Evolutionary conservation across 2,113 vertebrate genomes (phyloP).

Genomic region (Oryzias celebensis): DNA sequence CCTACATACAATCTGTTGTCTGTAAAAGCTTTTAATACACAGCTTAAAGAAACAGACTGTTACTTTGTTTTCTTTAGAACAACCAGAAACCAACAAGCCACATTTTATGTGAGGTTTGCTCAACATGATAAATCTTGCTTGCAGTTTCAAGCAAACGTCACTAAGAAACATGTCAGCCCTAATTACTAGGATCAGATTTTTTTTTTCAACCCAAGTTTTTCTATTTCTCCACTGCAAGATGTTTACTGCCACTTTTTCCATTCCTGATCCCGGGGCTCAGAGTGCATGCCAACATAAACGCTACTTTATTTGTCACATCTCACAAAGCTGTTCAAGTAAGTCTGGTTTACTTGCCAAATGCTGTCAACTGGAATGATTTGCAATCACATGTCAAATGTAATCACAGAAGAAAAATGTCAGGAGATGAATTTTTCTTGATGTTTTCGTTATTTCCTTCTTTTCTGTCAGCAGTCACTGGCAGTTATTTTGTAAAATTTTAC

Average conservation of each 20-base stretch:
- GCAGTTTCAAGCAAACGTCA: too few species aligned
- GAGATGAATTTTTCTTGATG: background rate
- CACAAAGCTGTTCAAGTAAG: background rate
- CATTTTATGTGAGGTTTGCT: too few species aligned
- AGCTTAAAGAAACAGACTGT: background rate
- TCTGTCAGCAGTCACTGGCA: background rate
- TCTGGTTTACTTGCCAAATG: slow-evolving; percentile 6
- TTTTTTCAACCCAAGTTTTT: background rate
- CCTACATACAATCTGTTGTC: slow-evolving; percentile 43
- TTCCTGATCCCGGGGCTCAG: slow-evolving; percentile 19
- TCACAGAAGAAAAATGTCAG: slow-evolving; percentile 8
- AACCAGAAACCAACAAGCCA: too few species aligned
- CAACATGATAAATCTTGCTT: too few species aligned
- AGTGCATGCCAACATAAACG: slow-evolving; percentile 2
- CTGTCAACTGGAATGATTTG: slow-evolving; percentile 4
- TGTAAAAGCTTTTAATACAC: slow-evolving; percentile 7
- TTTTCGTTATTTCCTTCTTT: background rate
- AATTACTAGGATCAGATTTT: too few species aligned
- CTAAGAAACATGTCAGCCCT: too few species aligned
- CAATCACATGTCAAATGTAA: background rate
- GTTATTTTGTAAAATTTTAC: too few species aligned
- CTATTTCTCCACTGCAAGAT: background rate
- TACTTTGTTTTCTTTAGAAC: too few species aligned
- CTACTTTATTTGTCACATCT: background rate
- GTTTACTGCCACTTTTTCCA: background rate